phyloP scores from a whole-genome alignment of 2,113 vertebrate genomes.

The Microtus richardsoni region DNA sequence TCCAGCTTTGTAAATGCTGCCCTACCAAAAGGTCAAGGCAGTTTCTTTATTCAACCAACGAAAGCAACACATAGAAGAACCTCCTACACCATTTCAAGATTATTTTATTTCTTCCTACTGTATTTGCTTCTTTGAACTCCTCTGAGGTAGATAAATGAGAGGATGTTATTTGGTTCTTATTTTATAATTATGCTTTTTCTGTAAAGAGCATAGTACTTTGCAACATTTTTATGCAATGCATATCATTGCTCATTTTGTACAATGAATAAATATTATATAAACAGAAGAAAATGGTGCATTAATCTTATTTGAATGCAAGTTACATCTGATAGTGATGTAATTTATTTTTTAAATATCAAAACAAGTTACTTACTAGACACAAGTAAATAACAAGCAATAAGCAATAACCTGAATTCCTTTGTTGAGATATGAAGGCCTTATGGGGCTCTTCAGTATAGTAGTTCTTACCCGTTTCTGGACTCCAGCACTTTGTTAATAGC shows the following conservation, averaged over 20 bases:
- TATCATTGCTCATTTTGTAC: not conserved
- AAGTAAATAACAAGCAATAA: not conserved
- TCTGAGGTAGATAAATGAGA: not conserved
- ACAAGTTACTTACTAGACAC: not conserved
- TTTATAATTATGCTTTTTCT: constrained; percentile 37
- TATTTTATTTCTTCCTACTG: constrained; percentile 23
- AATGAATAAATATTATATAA: not conserved
- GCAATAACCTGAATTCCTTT: not conserved
- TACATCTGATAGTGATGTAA: not conserved
- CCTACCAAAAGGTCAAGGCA: too few relatives aligned
- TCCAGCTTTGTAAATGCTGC: too few relatives aligned
- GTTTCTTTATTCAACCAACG: too few relatives aligned
- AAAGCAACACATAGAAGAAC: too few relatives aligned
- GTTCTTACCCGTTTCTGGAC: not conserved
- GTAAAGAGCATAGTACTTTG: not conserved
- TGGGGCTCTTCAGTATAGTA: not conserved
- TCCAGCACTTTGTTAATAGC: not conserved
- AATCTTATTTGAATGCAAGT: constrained; percentile 21
- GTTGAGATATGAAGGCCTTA: not conserved
- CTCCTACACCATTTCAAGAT: not conserved
- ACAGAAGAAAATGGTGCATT: not conserved
- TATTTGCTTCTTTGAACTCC: not conserved
- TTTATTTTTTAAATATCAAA: constrained; percentile 27
- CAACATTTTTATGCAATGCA: not conserved
- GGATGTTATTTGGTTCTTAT: not conserved